Evolutionary conservation across 2,888 invertebrate species (phyloP).

Genomic region (Orthosia gracilis): DNA sequence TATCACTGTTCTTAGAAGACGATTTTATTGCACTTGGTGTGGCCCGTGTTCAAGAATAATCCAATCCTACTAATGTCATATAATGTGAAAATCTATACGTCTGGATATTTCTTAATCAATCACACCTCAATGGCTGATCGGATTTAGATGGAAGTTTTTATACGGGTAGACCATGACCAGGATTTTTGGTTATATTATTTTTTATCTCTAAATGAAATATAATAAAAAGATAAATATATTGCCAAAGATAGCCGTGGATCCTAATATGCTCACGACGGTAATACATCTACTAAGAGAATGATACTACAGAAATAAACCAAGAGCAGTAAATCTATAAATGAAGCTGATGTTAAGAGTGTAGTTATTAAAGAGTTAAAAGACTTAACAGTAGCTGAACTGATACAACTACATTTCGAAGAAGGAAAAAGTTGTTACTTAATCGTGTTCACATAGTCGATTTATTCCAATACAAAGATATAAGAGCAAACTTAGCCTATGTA

Average conservation of each 20-base stretch:
- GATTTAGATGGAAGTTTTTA: too few relatives aligned
- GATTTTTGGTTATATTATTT: too few relatives aligned
- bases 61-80: neutral
- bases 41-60: constrained; percentile 27
- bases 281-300: neutral
- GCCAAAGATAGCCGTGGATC: neutral
- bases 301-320: neutral
- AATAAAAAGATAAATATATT: neutral
- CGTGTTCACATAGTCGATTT: neutral
- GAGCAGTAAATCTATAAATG: too few relatives aligned
- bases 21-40: constrained; percentile 30
- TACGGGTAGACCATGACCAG: neutral
- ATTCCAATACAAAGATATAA: too few relatives aligned
- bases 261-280: too few relatives aligned
- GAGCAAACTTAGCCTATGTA: too few relatives aligned
- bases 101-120: neutral
- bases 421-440: neutral
- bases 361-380: neutral
- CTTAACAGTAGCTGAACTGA: neutral
- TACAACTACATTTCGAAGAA: neutral
- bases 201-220: too few relatives aligned
- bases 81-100: neutral
- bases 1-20: constrained; percentile 32
- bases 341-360: too few relatives aligned
- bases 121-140: neutral